Percentiles rank a stretch among this genome's conserved stretches.
phyloP scores from a whole-genome alignment of 2,113 vertebrate species.

The Athene cunicularia region DNA sequence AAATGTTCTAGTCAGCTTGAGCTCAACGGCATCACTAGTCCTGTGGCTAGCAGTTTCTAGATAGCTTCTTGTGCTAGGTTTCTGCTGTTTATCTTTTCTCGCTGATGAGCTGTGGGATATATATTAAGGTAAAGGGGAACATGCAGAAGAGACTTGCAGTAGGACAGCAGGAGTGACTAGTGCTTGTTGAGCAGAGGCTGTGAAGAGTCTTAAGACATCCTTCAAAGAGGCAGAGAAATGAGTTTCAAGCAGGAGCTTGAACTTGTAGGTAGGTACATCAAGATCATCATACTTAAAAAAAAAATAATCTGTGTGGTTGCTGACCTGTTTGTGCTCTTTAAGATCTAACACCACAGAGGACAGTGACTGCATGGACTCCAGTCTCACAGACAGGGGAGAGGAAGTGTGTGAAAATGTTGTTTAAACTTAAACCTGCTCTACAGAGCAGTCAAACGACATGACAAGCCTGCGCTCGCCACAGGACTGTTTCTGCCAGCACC shows the following conservation, averaged over 20 bases:
- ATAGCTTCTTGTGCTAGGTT: neutral
- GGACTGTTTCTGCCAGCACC: neutral
- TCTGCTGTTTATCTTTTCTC: neutral
- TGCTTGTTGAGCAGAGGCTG: neutral
- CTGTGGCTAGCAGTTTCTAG: neutral
- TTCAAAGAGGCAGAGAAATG: neutral
- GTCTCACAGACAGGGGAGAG: neutral
- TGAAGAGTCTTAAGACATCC: neutral
- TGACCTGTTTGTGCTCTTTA: neutral
- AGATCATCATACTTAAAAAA: neutral
- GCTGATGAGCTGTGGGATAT: neutral
- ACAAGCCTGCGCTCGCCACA: neutral
- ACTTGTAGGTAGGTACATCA: neutral
- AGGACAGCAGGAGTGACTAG: neutral
- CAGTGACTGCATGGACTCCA: neutral
- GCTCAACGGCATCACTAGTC: neutral
- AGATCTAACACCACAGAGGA: neutral
- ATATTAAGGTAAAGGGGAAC: neutral
- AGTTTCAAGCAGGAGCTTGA: neutral
- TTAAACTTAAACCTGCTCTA: slow-evolving; percentile 22
- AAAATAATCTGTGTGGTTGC: neutral
- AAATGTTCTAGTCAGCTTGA: neutral
- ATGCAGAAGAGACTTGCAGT: neutral
- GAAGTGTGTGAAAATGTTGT: neutral
- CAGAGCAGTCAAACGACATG: neutral